Evolutionary conservation across 2,113 vertebrate genomes (phyloP).

Genomic region (Otis tarda): DNA sequence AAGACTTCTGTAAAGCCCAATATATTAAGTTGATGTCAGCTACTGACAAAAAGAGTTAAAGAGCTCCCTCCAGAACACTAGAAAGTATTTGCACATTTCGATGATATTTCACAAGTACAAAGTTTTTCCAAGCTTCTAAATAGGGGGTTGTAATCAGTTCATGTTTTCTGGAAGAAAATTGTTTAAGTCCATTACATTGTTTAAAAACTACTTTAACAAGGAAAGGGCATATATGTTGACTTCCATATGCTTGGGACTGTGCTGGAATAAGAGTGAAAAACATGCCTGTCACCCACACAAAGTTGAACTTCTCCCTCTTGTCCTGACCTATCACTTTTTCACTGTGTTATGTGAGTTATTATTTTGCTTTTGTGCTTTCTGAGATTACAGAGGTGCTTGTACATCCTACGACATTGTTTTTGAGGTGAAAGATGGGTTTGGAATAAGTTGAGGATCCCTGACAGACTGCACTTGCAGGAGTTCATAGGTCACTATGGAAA

Average conservation of each 20-base stretch:
- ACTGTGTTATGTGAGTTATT: rapidly evolving
- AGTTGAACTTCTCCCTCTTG: rapidly evolving
- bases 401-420: not conserved
- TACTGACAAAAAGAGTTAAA: not conserved
- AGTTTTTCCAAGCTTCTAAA: not conserved
- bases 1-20: not conserved
- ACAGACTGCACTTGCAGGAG: not conserved
- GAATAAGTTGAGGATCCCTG: not conserved
- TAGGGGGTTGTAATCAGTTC: not conserved
- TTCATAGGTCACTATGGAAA: not conserved
- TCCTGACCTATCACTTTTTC: not conserved
- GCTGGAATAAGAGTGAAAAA: rapidly evolving
- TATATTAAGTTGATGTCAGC: not conserved
- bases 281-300: rapidly evolving
- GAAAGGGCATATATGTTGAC: not conserved
- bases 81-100: not conserved
- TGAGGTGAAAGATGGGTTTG: not conserved
- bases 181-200: rapidly evolving
- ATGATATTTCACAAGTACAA: not conserved
- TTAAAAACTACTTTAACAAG: not conserved
- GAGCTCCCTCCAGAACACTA: not conserved
- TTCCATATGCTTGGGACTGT: not conserved
- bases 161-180: not conserved
- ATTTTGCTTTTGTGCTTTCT: not conserved
- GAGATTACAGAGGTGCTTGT: not conserved